These are phyloP conservation scores for Pachyrhynchus sulphureomaculatus DNA, from an alignment of 1,140 invertebrate species.

Conservation along the genomic window DNA sequence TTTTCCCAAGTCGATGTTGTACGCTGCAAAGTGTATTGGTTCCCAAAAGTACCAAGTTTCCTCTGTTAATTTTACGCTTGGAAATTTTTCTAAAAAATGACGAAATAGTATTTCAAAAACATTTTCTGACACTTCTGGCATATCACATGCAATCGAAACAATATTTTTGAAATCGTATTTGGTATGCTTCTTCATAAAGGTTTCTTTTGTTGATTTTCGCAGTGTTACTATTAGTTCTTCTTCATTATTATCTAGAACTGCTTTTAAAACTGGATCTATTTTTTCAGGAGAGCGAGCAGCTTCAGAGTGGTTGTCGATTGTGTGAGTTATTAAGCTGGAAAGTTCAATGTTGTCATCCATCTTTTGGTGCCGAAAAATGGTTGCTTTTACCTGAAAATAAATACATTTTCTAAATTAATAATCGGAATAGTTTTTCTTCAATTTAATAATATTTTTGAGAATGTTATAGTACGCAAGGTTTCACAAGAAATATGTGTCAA, in stretches of 20 bases:
- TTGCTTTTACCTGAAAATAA: too few species aligned
- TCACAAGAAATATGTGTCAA: too few species aligned
- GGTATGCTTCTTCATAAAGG: neutral
- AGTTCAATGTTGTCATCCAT: too few species aligned
- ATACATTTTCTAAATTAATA: too few species aligned
- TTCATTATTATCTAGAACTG: neutral
- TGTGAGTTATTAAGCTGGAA: too few species aligned
- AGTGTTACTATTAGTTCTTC: neutral
- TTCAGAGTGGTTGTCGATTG: too few species aligned
- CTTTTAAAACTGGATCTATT: too few species aligned
- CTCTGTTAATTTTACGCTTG: constrained; percentile 10
- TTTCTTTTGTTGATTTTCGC: neutral
- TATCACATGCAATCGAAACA: constrained; percentile 11
- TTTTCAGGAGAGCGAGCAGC: too few species aligned
- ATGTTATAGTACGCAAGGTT: too few species aligned
- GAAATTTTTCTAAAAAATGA: neutral
- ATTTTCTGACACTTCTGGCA: neutral
- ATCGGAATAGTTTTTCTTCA: too few species aligned
- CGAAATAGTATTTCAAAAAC: neutral
- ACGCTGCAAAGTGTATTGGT: constrained; percentile 34
- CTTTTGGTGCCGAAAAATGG: too few species aligned
- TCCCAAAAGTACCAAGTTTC: constrained; percentile 34
- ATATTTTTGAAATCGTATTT: constrained; percentile 5
- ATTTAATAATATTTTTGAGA: too few species aligned
- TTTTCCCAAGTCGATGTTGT: constrained; percentile 10